phyloP scores from a whole-genome alignment of 92 coral and sea anemone species.

The Palythoa caribaeorum region DNA sequence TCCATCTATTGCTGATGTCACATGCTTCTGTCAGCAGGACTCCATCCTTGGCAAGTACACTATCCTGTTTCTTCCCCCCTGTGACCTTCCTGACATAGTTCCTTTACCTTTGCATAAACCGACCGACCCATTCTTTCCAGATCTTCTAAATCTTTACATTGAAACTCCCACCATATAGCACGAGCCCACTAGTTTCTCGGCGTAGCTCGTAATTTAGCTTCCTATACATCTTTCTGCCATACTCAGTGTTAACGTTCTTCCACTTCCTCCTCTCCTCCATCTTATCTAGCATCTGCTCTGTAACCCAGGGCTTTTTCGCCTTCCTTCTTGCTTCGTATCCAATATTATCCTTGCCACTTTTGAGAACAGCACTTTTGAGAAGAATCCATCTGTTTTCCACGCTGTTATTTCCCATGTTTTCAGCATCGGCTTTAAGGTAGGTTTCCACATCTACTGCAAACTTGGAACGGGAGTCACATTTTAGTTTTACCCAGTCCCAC shows the following conservation, averaged over 20 bases:
- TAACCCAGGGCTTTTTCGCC: conserved; percentile 49
- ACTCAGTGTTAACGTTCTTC: conserved; percentile 2
- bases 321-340: conserved; percentile 33
- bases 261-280: conserved; percentile 23
- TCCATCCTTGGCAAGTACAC: too few species aligned
- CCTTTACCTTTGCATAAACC: conserved; percentile 21
- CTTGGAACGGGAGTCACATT: conserved; percentile 7
- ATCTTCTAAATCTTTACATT: too few species aligned
- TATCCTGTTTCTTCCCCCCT: too few species aligned
- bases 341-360: conserved; percentile 31
- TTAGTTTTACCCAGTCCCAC: conserved; percentile 34
- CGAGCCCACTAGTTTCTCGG: conserved; percentile 8
- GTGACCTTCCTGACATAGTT: neutral
- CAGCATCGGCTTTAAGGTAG: neutral
- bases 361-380: conserved; percentile 19
- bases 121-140: too few species aligned
- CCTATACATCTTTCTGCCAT: conserved; percentile 16
- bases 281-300: conserved; percentile 43
- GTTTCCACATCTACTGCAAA: conserved; percentile 1
- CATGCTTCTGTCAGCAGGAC: too few species aligned
- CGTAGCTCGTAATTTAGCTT: conserved; percentile 1
- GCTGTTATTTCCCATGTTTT: neutral
- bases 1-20: neutral
- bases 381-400: conserved; percentile 31
- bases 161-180: too few species aligned